phyloP scores from a whole-genome alignment of 2,113 vertebrate species.

The Ptyas mucosa region DNA sequence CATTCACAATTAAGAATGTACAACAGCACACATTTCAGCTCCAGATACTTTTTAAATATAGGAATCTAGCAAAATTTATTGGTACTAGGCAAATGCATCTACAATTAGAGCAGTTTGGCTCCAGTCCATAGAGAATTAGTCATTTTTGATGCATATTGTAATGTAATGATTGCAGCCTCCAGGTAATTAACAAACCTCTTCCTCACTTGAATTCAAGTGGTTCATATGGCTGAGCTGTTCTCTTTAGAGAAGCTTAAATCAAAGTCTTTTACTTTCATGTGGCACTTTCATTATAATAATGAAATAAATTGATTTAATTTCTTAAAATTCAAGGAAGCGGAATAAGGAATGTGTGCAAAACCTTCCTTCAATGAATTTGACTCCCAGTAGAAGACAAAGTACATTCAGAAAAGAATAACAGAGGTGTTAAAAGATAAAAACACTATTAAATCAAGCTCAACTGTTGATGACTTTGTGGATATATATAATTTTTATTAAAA shows the following conservation, averaged over 20 bases:
- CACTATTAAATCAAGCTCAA: not conserved
- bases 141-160: not conserved
- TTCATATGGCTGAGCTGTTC: constrained; percentile 13
- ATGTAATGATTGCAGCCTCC: not conserved
- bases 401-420: not conserved
- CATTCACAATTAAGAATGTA: not conserved
- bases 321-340: not conserved
- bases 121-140: not conserved
- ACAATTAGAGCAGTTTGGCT: constrained; percentile 4
- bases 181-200: constrained; percentile 13
- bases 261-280: constrained; percentile 25
- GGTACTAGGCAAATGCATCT: not conserved
- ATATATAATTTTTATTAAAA: not conserved
- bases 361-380: not conserved
- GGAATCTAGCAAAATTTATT: not conserved
- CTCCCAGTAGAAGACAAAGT: not conserved
- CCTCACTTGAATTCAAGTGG: constrained; percentile 5
- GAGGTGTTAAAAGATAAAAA: not conserved
- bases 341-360: not conserved
- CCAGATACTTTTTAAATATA: not conserved
- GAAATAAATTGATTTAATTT: constrained; percentile 17
- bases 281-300: not conserved
- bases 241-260: not conserved
- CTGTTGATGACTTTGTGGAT: not conserved
- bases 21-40: not conserved